Evolutionary conservation across 2,113 vertebrate species (phyloP), one percentile per base, ranked within the genome.

Genomic region (Erpornis zantholeuca): DNA sequence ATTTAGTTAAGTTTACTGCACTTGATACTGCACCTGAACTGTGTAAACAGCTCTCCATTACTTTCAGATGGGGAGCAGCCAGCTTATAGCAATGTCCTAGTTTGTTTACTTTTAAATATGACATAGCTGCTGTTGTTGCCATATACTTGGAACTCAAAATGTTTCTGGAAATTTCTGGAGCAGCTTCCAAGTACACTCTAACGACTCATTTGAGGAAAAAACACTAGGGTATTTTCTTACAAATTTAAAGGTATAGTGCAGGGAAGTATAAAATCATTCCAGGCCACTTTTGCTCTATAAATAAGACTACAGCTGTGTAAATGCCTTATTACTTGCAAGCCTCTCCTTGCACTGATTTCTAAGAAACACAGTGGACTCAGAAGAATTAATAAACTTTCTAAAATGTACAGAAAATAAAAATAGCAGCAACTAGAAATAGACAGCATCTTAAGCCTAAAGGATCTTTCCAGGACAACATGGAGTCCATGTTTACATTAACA

Each of bases 231-330:
- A 60, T 24, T 85, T 83, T 88, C 66, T 84, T 79, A 53, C 9
- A 42, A 77, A 81, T 94, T 50, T 72, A 75, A 60, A 91, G 28
- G 52, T 66, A 47, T 29, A 71, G n/a, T 36, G 85, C 77, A 84
- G 47, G 49, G 56, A 87, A 82, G 15, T 11, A 52, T 40, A 88
- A 90, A 94, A 54, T 35, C 9, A 83, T 69, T 86, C 47, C n/a
- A 36, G n/a, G 65, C 31, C 49, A 63, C n/a, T 97, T 95, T 50
- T 71, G 33, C n/a, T 54, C 76, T 91, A 69, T 85, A 95, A 95
- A 68, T 91, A 95, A 85, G 33, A 35, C 21, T 81, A 87, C 36
- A 91, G 59, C 40, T 90, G 52, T 61, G 91, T 57, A 95, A 90
- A 38, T 7, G 47, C 44, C 53, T 75, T 90, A 71, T 69, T 73